Conservation (phyloP, 2,797 vertebrate species). For the Gobio occitaniae region DNA sequence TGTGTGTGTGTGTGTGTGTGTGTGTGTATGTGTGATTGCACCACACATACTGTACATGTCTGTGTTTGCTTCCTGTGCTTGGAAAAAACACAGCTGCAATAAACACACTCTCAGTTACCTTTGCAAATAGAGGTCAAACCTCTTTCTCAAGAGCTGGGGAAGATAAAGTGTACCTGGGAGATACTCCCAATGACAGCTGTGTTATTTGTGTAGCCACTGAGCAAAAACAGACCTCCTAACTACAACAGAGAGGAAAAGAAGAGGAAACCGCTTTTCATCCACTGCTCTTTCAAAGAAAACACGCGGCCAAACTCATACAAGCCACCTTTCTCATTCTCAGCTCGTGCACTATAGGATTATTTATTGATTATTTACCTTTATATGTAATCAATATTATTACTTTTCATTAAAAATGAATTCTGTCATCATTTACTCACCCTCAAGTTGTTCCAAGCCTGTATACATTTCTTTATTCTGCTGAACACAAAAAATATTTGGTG, state of each 20-base stretch:
- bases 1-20: not conserved
- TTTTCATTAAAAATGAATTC: not conserved
- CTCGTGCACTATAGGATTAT: not conserved
- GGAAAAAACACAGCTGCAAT: slow-evolving; percentile 58
- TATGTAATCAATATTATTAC: not conserved
- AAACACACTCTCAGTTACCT: slow-evolving; percentile 58
- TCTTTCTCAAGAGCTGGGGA: slow-evolving; percentile 57
- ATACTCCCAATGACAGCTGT: slow-evolving; percentile 62
- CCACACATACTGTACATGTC: slow-evolving; percentile 27
- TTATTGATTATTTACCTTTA: not conserved
- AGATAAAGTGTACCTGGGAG: slow-evolving; percentile 64
- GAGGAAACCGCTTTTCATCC: slow-evolving; percentile 68
- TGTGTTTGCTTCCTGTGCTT: slow-evolving; percentile 35
- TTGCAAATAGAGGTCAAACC: slow-evolving; percentile 61
- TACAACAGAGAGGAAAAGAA: slow-evolving; percentile 54
- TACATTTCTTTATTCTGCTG: too few species aligned
- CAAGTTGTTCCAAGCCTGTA: too few species aligned
- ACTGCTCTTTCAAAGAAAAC: slow-evolving; percentile 58
- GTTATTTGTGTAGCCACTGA: slow-evolving; percentile 65
- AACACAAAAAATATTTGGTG: too few species aligned
- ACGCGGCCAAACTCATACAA: slow-evolving; percentile 39
- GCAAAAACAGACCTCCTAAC: slow-evolving; percentile 63
- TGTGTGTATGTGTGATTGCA: slow-evolving; percentile 19
- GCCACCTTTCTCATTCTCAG: slow-evolving; percentile 2
- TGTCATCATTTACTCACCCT: too few species aligned